Base-by-base conservation (phyloP, 2,113 vertebrate genomes). In the Cavia porcellus region DNA sequence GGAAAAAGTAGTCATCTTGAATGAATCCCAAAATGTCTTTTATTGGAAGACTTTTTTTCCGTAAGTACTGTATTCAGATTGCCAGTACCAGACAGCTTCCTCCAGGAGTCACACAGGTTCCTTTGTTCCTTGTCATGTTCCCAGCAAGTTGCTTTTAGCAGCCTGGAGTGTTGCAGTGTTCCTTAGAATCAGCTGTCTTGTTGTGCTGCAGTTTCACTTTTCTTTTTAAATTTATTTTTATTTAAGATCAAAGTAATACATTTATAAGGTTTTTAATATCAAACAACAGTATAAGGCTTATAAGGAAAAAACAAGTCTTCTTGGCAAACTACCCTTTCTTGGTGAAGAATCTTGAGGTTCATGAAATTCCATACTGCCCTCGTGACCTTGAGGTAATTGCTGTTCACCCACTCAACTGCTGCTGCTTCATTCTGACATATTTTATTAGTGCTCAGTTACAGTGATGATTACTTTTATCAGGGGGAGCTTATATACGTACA, bases 11-110 rank as follows among this genome's bases (percentile, higher is more conserved):
- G 1, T 81, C 47, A 61, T 55, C n/a, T 95, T 93, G 66, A 70
- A 45, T 52, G 79, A 38, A 89, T 79, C 19, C 85, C 84, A 62
- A 96, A 85, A 64, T 66, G 30, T 61, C 38, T 87, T 66, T 87
- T 57, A 30, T 45, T 93, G 42, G 55, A 81, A 57, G 70, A n/a
- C 6, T 12, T 52, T 50, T 32, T 81, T 83, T 74, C 7, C 64
- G 38, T 86, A 74, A 80, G 13, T 75, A 52, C 42, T 74, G 24
- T 79, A 5, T 75, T 81, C 68, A 50, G 1, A n/a, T 59, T 20
- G 45, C 1, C 35, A 75, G 32, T 35, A 42, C 47, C 80, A 28
- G 52, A 10, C 82, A 61, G 38, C 72, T 92, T 94, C 72, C 66
- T n/a, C 4, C 2, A 47, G 32, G 47, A 86, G 13, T 24, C 17